A percentile compares a stretch with the other conserved stretches of the same genome.
phyloP scores from a whole-genome alignment of 2,888 invertebrate species.

The Aphelenchoides bicaudatus region DNA sequence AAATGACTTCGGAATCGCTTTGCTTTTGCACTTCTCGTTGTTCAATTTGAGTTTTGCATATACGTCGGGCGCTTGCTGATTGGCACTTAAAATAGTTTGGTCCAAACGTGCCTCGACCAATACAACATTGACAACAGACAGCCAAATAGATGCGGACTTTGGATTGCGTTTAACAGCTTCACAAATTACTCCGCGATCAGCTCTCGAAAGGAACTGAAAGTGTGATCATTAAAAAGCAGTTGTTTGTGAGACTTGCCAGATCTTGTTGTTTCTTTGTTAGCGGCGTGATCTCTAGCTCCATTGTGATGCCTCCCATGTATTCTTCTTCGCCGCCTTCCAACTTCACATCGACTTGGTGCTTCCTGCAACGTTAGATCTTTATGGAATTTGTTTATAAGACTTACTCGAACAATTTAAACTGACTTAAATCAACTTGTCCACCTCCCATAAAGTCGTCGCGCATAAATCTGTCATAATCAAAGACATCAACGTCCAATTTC shows the following conservation, averaged over 20 bases:
- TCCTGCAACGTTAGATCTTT: conserved; percentile 59
- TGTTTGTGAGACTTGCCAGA: conserved; percentile 10
- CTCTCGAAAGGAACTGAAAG: conserved; percentile 40
- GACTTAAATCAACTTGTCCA: conserved; percentile 73
- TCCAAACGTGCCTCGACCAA: conserved; percentile 75
- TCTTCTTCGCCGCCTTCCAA: conserved; percentile 74
- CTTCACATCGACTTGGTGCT: conserved; percentile 73
- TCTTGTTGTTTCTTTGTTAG: conserved; percentile 78
- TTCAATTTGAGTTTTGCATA: conserved; percentile 95
- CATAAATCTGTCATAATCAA: conserved; percentile 81
- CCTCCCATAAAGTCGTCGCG: conserved; percentile 95
- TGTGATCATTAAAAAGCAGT: neutral
- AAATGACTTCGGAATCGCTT: conserved; percentile 74
- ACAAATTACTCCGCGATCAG: conserved; percentile 42
- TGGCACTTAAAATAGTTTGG: neutral
- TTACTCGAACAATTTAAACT: conserved; percentile 47
- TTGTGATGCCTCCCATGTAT: conserved; percentile 76
- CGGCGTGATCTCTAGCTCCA: conserved; percentile 82
- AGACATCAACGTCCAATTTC: conserved; percentile 72
- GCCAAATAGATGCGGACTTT: conserved; percentile 77
- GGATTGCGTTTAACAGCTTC: conserved; percentile 34
- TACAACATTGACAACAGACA: conserved; percentile 92
- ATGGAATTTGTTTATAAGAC: conserved; percentile 20
- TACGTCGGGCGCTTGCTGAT: conserved; percentile 64
- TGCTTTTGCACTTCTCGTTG: conserved; percentile 94